phyloP scores from a whole-genome alignment of 2,797 vertebrate genomes.

The Ceryle rudis region DNA sequence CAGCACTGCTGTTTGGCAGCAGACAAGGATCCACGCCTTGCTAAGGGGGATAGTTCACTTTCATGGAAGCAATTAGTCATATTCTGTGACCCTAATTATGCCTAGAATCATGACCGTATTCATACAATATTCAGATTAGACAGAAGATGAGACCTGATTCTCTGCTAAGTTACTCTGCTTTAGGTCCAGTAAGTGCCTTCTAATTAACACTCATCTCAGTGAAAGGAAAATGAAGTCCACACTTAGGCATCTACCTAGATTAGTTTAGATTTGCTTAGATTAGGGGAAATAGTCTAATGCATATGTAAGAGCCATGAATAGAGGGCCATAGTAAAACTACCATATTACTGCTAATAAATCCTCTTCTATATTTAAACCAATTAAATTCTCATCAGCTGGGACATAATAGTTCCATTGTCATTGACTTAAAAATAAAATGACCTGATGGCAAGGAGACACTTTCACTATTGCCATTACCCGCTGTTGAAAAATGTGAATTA shows the following conservation, averaged over 20 bases:
- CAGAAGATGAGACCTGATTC: neutral
- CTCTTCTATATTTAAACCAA: conserved; percentile 16
- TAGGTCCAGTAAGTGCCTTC: neutral
- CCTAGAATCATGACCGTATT: neutral
- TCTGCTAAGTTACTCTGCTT: neutral
- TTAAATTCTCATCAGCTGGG: conserved; percentile 42
- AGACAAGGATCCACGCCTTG: neutral
- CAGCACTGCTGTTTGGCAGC: neutral
- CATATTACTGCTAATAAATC: conserved; percentile 51
- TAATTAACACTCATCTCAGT: conserved; percentile 45
- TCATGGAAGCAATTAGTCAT: neutral
- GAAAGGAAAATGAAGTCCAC: conserved; percentile 19
- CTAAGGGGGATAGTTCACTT: neutral
- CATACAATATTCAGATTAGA: neutral
- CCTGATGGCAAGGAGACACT: conserved; percentile 43
- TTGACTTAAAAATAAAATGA: conserved; percentile 63
- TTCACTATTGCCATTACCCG: conserved; percentile 18
- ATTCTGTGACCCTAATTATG: neutral
- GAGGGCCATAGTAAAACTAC: neutral
- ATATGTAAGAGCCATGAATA: conserved; percentile 22
- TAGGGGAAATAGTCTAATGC: conserved; percentile 31
- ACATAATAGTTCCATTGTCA: conserved; percentile 43
- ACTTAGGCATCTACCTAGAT: conserved; percentile 27
- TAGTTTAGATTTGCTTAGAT: conserved; percentile 55
- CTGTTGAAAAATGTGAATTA: conserved; percentile 64